These are phyloP conservation scores for Gryllus bimaculatus DNA, from an alignment of 1,140 invertebrate species.

Conservation along the genomic window DNA sequence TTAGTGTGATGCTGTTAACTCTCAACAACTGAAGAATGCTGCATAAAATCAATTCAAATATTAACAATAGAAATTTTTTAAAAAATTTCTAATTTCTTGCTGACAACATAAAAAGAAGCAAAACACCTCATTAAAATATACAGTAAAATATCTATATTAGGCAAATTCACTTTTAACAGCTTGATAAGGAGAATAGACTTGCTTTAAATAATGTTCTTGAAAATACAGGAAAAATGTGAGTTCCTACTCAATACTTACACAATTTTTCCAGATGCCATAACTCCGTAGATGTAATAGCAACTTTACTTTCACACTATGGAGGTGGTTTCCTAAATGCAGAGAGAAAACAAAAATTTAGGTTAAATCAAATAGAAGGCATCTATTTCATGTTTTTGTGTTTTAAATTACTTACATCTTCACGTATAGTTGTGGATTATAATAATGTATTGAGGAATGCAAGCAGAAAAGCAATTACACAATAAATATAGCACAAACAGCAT, in stretches of 20 bases:
- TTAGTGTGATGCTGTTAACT: too few relatives aligned
- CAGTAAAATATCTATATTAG: too few relatives aligned
- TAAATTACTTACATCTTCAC: not conserved
- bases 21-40: too few relatives aligned
- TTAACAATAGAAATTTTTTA: too few relatives aligned
- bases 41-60: too few relatives aligned
- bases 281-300: not conserved
- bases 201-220: not conserved
- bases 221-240: not conserved
- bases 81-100: too few relatives aligned
- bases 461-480: not conserved
- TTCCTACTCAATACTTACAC: not conserved
- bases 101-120: too few relatives aligned
- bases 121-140: too few relatives aligned
- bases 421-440: not conserved
- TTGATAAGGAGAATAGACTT: too few relatives aligned
- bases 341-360: not conserved
- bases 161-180: too few relatives aligned
- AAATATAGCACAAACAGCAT: not conserved
- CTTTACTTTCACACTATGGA: not conserved
- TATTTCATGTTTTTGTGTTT: not conserved
- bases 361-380: not conserved
- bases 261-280: not conserved
- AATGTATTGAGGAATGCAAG: not conserved
- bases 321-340: not conserved